Evolutionary conservation across 2,888 invertebrate species (phyloP).

Genomic region (Xestia rhomboidea): DNA sequence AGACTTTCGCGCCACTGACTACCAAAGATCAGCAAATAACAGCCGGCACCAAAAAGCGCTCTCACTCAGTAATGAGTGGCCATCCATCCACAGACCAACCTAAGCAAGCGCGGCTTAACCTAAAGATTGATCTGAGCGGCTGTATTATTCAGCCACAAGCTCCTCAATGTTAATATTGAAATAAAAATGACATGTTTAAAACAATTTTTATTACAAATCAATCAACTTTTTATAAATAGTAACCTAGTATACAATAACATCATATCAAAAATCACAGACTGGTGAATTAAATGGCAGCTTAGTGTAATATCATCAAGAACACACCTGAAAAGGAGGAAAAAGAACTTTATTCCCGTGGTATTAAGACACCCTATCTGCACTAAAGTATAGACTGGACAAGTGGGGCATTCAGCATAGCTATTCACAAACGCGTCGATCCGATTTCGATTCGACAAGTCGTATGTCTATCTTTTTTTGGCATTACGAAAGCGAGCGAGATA

Average conservation of each 20-base stretch:
- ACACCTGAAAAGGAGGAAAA: slow-evolving; percentile 74
- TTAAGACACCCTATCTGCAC: background rate
- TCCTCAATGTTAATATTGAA: background rate
- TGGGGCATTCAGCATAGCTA: background rate
- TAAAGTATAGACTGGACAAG: background rate
- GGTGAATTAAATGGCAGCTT: slow-evolving; percentile 77
- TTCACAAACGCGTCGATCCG: too few relatives aligned
- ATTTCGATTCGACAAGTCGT: too few relatives aligned
- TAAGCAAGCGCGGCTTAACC: too few relatives aligned
- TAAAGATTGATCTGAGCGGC: too few relatives aligned
- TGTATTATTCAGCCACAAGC: too few relatives aligned
- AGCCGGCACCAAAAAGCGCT: too few relatives aligned
- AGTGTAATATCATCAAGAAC: slow-evolving; percentile 69
- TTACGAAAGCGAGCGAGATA: too few relatives aligned
- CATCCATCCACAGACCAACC: too few relatives aligned
- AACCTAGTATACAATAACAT: slow-evolving; percentile 79
- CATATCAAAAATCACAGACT: slow-evolving; percentile 84
- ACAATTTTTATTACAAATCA: slow-evolving; percentile 75
- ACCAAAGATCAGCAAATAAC: too few relatives aligned
- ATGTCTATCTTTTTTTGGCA: too few relatives aligned
- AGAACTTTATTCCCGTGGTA: background rate
- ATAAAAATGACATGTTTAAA: slow-evolving; percentile 20
- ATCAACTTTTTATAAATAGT: slow-evolving; percentile 77
- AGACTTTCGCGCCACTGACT: too few relatives aligned
- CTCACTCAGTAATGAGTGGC: too few relatives aligned